Base-by-base conservation (phyloP, 30 jellyfish, hydroid and myxozoan genomes). In the Aurelia sp. region DNA sequence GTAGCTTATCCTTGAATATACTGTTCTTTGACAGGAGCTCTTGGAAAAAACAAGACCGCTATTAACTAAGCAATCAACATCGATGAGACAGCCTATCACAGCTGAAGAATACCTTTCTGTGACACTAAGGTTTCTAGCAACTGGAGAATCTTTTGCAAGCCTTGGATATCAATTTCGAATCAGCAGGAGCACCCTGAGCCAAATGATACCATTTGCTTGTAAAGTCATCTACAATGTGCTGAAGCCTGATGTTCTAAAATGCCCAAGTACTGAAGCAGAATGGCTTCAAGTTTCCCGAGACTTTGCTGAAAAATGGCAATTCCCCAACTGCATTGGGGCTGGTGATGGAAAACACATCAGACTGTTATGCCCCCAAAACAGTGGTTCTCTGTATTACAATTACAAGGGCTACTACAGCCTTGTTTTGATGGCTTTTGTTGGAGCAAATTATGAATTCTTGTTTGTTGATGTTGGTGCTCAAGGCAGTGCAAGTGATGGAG, bases 401-500 rank as follows among this genome's bases (percentile, higher is more conserved):
- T 66, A 82, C 87, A 82, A 82, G 59, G 24, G 30, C 74, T 66
- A 21, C 57, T 75, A 66, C 50, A 21, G 72, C 30, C 68, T 82
- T 53, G 75, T 69, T 48, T 68, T 82, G 52, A n/a, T 82, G 87
- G 91, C 85, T 19, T 33, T 67, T 50, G 87, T 38, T 68, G 91
- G 74, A 18, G 59, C 91, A 21, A 87, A 82, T 44, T 82, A 82
- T 59, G 58, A 82, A 82, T 69, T 59, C 83, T 16, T 55, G 50
- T 66, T 66, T 70, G 87, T 62, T 65, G 91, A 82, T 67, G 55
- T 82, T 65, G 86, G 91, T 22, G 70, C 72, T 10, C 20, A 82
- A 24, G 87, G 91, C 35, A 82, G 87, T 66, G 74, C 70, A 41
- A 66, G 87, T 30, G 87, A 82, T 68, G 86, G 91, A 18, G 84